Evolutionary conservation across 2,797 vertebrate genomes (phyloP), one percentile per base, ranked within the genome.

Genomic region (Darevskia mixta): DNA sequence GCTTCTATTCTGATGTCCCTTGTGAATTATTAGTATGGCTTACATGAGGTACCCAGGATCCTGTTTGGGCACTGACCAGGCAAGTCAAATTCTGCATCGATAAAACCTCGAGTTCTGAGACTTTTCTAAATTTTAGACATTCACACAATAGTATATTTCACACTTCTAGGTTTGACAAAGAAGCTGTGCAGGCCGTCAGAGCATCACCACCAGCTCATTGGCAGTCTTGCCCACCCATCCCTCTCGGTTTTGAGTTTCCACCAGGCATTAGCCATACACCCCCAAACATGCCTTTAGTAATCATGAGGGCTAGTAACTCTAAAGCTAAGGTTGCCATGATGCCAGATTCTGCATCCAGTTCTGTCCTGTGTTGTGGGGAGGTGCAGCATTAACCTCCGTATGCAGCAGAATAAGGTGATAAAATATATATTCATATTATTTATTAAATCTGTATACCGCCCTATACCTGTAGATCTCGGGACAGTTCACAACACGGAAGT

Each of bases 361-460:
- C 8, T 0, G 10, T 61, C 0, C 0, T 0, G 0, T 0, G 0
- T n/a, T 8, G n/a, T 8, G 10, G 72, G 0, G 2, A 61, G 4
- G 58, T 0, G 38, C 35, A 67, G 61, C 35, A 18, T 41, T 64
- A 66, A 23, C 35, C 35, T 3, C 35, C 20, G 1, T 35, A 25
- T 64, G 55, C 58, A 81, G 35, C 13, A 41, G 79, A 81, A 69
- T 43, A 27, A 35, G 15, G 27, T 20, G 6, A 82, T 41, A 81
- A 27, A 66, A 35, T 27, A 66, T 38, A 81, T 55, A 55, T 55
- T 15, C 49, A 15, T 15, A 55, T 15, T 55, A 55, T 55, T 55
- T 55, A 55, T 55, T 55, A 55, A 15, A 55, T 55, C 15, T 55
- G 49, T 55, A 55, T 55, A 15, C 49, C 1, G 3, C 49, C 49